Percentiles rank a stretch among this genome's conserved stretches.
phyloP scores from a whole-genome alignment of 2,888 invertebrate species.

The Ellobium chinense region DNA sequence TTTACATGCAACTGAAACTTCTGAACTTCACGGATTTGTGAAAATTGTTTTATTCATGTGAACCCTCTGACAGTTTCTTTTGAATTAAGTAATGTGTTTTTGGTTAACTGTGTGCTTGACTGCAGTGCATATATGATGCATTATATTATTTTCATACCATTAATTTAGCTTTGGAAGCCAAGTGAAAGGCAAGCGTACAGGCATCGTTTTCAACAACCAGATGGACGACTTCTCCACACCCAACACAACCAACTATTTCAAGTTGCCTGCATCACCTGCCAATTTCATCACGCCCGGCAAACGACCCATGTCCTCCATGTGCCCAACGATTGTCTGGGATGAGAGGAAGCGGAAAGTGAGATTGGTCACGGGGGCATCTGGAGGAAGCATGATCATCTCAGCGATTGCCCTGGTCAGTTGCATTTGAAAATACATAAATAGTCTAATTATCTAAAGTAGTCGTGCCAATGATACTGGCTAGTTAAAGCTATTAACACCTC shows the following conservation, averaged over 20 bases:
- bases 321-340: slow-evolving; percentile 87
- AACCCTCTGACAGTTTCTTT: too few relatives aligned
- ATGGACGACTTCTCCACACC: slow-evolving; percentile 95
- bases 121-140: too few relatives aligned
- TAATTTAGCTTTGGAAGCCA: slow-evolving; percentile 93
- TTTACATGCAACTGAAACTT: too few relatives aligned
- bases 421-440: not conserved
- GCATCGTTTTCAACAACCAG: slow-evolving; percentile 93
- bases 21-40: too few relatives aligned
- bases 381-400: slow-evolving; percentile 93
- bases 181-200: slow-evolving; percentile 79
- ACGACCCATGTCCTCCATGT: slow-evolving; percentile 94
- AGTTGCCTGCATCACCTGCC: slow-evolving; percentile 85
- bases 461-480: too few relatives aligned
- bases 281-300: slow-evolving; percentile 91
- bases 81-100: too few relatives aligned
- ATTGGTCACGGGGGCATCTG: slow-evolving; percentile 90
- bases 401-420: slow-evolving; percentile 81
- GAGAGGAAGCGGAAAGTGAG: slow-evolving; percentile 83
- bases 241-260: slow-evolving; percentile 72
- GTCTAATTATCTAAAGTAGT: not conserved
- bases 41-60: too few relatives aligned
- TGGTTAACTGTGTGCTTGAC: too few relatives aligned
- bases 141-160: too few relatives aligned
- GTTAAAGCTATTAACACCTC: too few relatives aligned